Evolutionary conservation across 2,797 vertebrate genomes (phyloP).

Genomic region (Chiloscyllium punctatum): DNA sequence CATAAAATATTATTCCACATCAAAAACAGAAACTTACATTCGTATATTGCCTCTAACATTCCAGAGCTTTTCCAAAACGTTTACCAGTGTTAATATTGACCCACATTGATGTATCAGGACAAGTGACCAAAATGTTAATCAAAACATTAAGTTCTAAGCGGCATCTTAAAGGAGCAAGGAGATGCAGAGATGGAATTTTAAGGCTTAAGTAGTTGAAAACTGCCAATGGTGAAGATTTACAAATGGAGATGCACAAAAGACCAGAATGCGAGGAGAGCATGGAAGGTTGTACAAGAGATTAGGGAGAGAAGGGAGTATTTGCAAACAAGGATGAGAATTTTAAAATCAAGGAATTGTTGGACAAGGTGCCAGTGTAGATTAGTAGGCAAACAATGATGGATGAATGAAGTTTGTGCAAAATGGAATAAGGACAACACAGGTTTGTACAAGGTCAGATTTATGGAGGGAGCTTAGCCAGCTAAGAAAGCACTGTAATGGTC

Average conservation of each 20-base stretch:
- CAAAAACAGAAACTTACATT: not conserved
- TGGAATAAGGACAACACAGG: not conserved
- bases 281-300: not conserved
- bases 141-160: not conserved
- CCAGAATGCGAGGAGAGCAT: not conserved
- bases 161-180: not conserved
- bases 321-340: not conserved
- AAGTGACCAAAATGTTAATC: not conserved
- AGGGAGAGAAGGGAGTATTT: not conserved
- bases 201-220: not conserved
- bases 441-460: not conserved
- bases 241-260: not conserved
- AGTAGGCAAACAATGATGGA: not conserved
- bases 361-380: not conserved
- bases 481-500: not conserved
- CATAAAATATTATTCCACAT: not conserved
- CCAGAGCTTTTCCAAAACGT: not conserved
- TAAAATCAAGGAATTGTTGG: not conserved
- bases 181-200: not conserved
- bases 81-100: not conserved
- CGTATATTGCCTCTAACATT: not conserved
- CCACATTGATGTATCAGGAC: not conserved
- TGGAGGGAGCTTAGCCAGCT: not conserved
- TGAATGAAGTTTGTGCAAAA: not conserved
- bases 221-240: not conserved